These are phyloP conservation scores for Caenorhabditis remanei DNA, from an alignment of 1,140 invertebrate genomes.

Conservation along the genomic window DNA sequence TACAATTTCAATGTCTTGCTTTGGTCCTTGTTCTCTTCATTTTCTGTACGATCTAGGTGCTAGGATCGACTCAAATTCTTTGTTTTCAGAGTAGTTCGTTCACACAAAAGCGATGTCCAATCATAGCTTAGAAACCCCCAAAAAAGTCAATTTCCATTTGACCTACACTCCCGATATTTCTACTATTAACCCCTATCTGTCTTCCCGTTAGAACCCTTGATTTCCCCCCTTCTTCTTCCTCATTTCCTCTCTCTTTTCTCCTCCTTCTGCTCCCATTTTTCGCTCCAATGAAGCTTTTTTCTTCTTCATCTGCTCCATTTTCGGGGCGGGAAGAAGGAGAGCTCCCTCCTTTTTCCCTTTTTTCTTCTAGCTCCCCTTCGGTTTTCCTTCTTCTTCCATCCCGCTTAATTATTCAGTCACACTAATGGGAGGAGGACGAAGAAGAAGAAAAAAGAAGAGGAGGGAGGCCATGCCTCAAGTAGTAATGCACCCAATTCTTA, in stretches of 20 bases:
- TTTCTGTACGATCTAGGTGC: too few species aligned
- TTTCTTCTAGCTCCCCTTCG: background rate
- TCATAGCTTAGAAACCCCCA: too few species aligned
- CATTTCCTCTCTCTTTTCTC: background rate
- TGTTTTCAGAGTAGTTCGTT: too few species aligned
- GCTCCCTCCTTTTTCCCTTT: conserved; percentile 11
- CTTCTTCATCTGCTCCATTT: conserved; percentile 13
- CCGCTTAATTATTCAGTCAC: conserved; percentile 54
- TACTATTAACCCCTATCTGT: too few species aligned
- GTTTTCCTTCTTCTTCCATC: background rate
- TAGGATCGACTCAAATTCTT: too few species aligned
- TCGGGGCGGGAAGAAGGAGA: background rate
- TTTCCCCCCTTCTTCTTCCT: background rate
- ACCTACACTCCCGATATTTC: too few species aligned
- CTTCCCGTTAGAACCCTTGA: background rate
- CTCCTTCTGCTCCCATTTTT: conserved; percentile 7
- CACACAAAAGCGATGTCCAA: too few species aligned
- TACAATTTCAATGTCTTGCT: too few species aligned
- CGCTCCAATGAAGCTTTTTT: conserved; percentile 52
- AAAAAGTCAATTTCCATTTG: too few species aligned
- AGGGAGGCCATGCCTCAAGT: background rate
- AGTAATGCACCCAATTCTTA: conserved; percentile 55
- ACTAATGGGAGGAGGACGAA: conserved; percentile 14
- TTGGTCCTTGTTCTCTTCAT: too few species aligned
- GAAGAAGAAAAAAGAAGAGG: background rate